A percentile compares a stretch with the other conserved stretches of the same genome.
Evolutionary conservation across 2,797 vertebrate species (phyloP).

Genomic region (Trematomus bernacchii): DNA sequence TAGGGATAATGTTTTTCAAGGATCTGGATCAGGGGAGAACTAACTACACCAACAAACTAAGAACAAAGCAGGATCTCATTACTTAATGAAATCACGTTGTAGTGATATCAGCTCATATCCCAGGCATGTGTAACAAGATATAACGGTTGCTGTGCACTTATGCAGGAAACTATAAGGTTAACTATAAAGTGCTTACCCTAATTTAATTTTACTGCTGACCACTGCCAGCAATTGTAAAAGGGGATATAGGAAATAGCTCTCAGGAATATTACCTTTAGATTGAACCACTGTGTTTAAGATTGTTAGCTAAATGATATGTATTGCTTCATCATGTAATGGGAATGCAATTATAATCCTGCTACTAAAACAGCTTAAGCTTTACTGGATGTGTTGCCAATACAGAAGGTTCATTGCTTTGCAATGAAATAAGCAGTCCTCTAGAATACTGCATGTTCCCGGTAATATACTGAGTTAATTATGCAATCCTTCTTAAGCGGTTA

Average conservation of each 20-base stretch:
- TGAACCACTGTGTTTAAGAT: slow-evolving; percentile 56
- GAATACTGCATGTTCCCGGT: slow-evolving; percentile 31
- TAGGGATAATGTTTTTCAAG: slow-evolving; percentile 79
- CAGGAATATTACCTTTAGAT: slow-evolving; percentile 69
- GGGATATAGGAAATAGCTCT: slow-evolving; percentile 64
- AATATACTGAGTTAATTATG: slow-evolving; percentile 68
- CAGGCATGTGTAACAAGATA: slow-evolving; percentile 57
- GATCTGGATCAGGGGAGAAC: slow-evolving; percentile 73
- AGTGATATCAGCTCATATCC: slow-evolving; percentile 57
- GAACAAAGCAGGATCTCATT: slow-evolving; percentile 76
- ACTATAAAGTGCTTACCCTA: slow-evolving; percentile 69
- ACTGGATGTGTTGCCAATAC: slow-evolving; percentile 23
- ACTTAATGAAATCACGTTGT: slow-evolving; percentile 74
- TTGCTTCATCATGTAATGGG: slow-evolving; percentile 47
- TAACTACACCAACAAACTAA: slow-evolving; percentile 50
- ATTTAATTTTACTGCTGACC: slow-evolving; percentile 76
- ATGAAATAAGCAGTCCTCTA: slow-evolving; percentile 37
- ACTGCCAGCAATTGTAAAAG: slow-evolving; percentile 62
- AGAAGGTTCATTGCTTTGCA: slow-evolving; percentile 1
- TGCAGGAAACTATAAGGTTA: slow-evolving; percentile 55
- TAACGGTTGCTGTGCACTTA: slow-evolving; percentile 63
- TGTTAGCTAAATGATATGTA: slow-evolving; percentile 54
- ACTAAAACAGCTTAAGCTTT: slow-evolving; percentile 36
- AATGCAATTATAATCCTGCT: slow-evolving; percentile 52
- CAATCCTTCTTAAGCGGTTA: slow-evolving; percentile 60